Base-by-base conservation (phyloP, 2,888 invertebrate species). In the Lithophane semibrunnea region DNA sequence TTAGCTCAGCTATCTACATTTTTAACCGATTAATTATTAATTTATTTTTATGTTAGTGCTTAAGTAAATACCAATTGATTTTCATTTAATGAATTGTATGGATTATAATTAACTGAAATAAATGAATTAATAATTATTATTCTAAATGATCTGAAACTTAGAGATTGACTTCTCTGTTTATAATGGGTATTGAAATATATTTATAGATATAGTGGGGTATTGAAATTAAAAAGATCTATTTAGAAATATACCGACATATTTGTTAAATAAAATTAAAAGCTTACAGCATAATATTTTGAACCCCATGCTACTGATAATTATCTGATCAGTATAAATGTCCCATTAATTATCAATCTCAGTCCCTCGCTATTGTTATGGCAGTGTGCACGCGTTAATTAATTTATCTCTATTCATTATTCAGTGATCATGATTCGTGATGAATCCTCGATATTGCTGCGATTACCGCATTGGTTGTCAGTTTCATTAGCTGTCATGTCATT, bases 391-490 rank as follows among this genome's bases (percentile, higher is more conserved):
- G 61, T 63, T 84, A 84, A 83, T 83, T 78, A 79, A 84, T 83
- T 84, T 84, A 86, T 84, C 86, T 69, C 65, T 60, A 73, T 82
- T 64, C 12, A 73, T 75, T 73, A 86, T 83, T 84, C 86, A 86
- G 7, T 73, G 79, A 66, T 69, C 58, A 52, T 52, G 69, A 47
- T 24, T 47, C 21, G 64, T 60, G 77, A 82, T 77, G 42, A 61
- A 68, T 64, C 13, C 44, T 44, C 61, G 42, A 67, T 82, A 73
- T 21, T n/a, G 3, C 42, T 44, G 24, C 37, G 16, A 52, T 13
- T 60, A 21, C 24, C 13, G 5, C 3, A 65, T 42, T n/a, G 54
- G 21, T 7, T 73, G 72, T 49, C 61, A 63, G 54, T 63, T 73
- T 73, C 58, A 77, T 67, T 65, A 58, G 69, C 61, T n/a, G 82